Evolutionary conservation across 2,797 vertebrate genomes (phyloP), one percentile per base, ranked within the genome.

Genomic region (Manis javanica): DNA sequence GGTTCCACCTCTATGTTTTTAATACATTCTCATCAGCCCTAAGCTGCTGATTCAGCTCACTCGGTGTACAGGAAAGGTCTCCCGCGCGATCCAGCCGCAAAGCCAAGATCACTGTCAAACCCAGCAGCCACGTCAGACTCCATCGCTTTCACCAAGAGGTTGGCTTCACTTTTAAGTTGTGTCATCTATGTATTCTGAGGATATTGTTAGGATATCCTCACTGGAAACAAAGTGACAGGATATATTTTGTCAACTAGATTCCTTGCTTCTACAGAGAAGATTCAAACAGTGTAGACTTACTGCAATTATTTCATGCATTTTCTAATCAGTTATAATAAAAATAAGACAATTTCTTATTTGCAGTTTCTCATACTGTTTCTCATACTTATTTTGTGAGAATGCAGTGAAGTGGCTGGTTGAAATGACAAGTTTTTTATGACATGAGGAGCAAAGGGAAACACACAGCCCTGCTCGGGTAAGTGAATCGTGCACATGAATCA

Each of bases 211-310:
- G 85, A 61, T 86, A n/a, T n/a, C n/a, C n/a, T n/a, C n/a, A 61
- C 3, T 81, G 72, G 59, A 72, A 90, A 90, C 75, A 85, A 64
- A 46, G 46, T 49, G 91, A 37, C 31, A 68, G 29, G 68, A 64
- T 59, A 77, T 31, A 53, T 81, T 86, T 78, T 87, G 19, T 7
- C 55, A 90, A n/a, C n/a, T 64, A 57, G 31, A 63, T 77, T 82
- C 78, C 16, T 94, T 91, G 59, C 15, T 87, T 87, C 19, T 68
- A 51, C 37, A 89, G n/a, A 82, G 77, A 89, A 89, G 16, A 77
- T 26, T 68, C 34, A 53, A 31, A 77, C 51, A n/a, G 53, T 49
- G 4, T 21, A 68, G 7, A 90, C 34, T 84, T 59, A 64, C 55
- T 68, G 46, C 42, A 87, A 74, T 61, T 81, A 68, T 77, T 78